Base-by-base conservation (phyloP, 2,888 invertebrate genomes). In the Choristoneura rosaceana region DNA sequence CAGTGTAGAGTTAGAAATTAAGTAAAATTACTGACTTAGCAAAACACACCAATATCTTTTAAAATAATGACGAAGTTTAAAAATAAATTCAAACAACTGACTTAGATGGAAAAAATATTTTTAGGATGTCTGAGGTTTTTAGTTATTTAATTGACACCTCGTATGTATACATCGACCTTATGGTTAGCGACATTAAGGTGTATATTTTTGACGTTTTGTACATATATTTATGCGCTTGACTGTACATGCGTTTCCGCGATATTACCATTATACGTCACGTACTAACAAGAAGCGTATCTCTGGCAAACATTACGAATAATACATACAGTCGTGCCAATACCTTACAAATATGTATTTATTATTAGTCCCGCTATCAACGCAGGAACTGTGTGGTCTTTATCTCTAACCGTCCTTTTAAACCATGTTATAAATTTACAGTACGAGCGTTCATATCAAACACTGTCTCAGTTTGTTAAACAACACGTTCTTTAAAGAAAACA, bases 331-430 rank as follows among this genome's bases (percentile, higher is more conserved):
- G 17, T 17, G 15, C 52, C 52, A n/a, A n/a, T 47, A 47, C 47
- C 4, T 25, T 55, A 12, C 17, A 55, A 55, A 25, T 25, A n/a
- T n/a, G n/a, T n/a, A 55, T 55, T 55, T 55, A 55, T 55, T 55
- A 12, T n/a, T n/a, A 59, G 59, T 34, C 10, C 45, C 33, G 10
- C 41, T 69, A 67, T 67, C 58, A 59, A n/a, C 38, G 43, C 10
- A 52, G 61, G 66, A 71, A 62, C 50, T 50, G 41, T 50, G 52
- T 62, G 67, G 38, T 68, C 62, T 63, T 71, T 67, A 71, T 71
- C 71, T 71, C 5, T 62, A 17, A 50, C 66, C 60, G 60, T 67
- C 47, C 61, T 58, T 62, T 67, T 25, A 65, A 61, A 68, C 62
- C 50, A 15, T 55, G 34, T 55, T 33, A 38, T 63, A 64, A 47